These are phyloP conservation scores for Melospiza georgiana DNA, from an alignment of 2,113 vertebrate species.

Conservation along the genomic window DNA sequence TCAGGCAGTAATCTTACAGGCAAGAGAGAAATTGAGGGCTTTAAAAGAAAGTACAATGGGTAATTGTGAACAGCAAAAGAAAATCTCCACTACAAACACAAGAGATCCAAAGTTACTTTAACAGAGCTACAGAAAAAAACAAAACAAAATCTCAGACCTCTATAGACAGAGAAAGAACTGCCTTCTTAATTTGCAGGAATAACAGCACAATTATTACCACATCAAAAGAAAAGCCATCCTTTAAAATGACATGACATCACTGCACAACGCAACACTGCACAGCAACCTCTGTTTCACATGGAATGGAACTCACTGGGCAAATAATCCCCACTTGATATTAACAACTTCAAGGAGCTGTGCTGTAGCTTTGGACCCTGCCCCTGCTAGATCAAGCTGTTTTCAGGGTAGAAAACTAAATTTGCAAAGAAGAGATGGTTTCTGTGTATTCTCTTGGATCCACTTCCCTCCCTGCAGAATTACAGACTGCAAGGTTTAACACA, in stretches of 20 bases:
- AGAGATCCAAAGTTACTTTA: conserved; percentile 9
- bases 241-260: conserved; percentile 44
- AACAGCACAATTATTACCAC: conserved; percentile 34
- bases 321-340: conserved; percentile 30
- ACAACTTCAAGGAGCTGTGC: background rate
- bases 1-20: conserved; percentile 20
- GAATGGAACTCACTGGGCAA: conserved; percentile 13
- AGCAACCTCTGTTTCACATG: background rate
- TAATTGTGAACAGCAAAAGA: conserved; percentile 34
- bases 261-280: background rate
- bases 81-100: conserved; percentile 47
- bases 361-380: background rate
- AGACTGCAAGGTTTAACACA: background rate
- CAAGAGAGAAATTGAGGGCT: background rate
- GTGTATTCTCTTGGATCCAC: background rate
- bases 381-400: background rate
- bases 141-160: conserved; percentile 32
- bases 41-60: conserved; percentile 45
- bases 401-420: background rate
- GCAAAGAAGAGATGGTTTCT: background rate
- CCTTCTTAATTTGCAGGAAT: conserved; percentile 25
- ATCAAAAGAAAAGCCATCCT: conserved; percentile 41
- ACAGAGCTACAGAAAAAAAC: background rate
- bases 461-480: background rate
- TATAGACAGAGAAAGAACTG: background rate